Percentiles rank a stretch among this genome's conserved stretches.
Conservation (phyloP, 2,113 vertebrate species). For the Platysternon megacephalum region DNA sequence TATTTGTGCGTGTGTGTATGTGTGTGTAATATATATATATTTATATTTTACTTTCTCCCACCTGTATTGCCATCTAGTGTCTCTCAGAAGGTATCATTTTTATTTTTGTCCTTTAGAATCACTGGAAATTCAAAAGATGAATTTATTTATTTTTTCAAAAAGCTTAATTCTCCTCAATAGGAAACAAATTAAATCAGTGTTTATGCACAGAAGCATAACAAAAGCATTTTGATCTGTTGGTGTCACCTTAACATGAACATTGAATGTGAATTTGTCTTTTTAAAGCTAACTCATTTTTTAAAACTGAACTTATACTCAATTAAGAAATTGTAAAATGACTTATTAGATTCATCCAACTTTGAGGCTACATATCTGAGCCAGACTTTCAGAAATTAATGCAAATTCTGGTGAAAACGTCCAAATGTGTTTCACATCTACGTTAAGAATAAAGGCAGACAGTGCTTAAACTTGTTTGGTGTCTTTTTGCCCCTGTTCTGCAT, state of each 20-base stretch:
- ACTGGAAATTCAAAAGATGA: not conserved
- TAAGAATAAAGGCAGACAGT: not conserved
- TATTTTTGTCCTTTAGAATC: not conserved
- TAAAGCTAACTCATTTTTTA: not conserved
- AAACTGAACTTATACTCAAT: not conserved
- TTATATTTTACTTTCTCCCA: not conserved
- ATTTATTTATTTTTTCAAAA: rapidly evolving
- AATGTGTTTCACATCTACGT: not conserved
- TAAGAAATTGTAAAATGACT: not conserved
- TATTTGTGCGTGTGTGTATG: rapidly evolving
- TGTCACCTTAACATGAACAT: not conserved
- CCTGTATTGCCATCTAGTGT: conserved; percentile 16
- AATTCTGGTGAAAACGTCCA: not conserved
- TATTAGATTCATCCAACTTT: not conserved
- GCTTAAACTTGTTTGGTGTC: rapidly evolving
- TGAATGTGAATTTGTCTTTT: not conserved
- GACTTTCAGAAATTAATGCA: not conserved
- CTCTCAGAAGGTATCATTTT: rapidly evolving
- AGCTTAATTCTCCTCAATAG: not conserved
- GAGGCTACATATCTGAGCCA: not conserved
- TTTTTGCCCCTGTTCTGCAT: not conserved
- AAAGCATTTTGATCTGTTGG: not conserved
- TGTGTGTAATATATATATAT: too few species aligned
- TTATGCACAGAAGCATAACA: not conserved
- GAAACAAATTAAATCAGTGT: not conserved